These are phyloP conservation scores for Sepiola atlantica DNA, from an alignment of 2,888 invertebrate genomes.

Conservation along the genomic window DNA sequence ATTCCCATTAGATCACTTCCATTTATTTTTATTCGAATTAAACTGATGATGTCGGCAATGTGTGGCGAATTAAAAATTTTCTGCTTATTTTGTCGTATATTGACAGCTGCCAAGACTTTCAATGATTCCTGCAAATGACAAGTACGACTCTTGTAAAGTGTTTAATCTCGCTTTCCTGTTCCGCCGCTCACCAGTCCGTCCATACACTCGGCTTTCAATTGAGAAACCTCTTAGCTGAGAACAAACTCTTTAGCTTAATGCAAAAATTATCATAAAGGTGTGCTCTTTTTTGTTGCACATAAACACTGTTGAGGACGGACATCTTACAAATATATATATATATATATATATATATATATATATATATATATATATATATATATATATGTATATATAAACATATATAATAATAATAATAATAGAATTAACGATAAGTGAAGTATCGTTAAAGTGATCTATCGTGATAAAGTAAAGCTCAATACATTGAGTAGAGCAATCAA, in stretches of 20 bases:
- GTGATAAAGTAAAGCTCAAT: too few species aligned
- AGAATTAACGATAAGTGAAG: too few species aligned
- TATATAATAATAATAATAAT: too few species aligned
- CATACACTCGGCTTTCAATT: background rate
- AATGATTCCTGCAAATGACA: background rate
- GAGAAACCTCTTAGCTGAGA: background rate
- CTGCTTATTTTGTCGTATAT: background rate
- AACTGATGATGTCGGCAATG: background rate
- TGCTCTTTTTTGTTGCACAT: background rate
- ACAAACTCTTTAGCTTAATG: background rate
- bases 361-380: background rate
- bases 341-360: background rate
- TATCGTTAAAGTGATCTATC: too few species aligned
- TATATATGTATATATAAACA: background rate
- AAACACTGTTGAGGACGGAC: background rate
- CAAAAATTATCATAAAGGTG: background rate
- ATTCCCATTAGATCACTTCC: background rate
- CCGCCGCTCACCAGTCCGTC: background rate
- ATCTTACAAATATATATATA: background rate
- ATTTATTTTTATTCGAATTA: background rate
- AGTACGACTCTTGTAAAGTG: constrained; percentile 16
- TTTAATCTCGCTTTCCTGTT: background rate
- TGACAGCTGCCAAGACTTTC: constrained; percentile 32
- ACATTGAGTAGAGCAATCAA: too few species aligned
- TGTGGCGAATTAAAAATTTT: background rate